Evolutionary conservation across 1,140 invertebrate genomes (phyloP).

Genomic region (Cydia splendana): DNA sequence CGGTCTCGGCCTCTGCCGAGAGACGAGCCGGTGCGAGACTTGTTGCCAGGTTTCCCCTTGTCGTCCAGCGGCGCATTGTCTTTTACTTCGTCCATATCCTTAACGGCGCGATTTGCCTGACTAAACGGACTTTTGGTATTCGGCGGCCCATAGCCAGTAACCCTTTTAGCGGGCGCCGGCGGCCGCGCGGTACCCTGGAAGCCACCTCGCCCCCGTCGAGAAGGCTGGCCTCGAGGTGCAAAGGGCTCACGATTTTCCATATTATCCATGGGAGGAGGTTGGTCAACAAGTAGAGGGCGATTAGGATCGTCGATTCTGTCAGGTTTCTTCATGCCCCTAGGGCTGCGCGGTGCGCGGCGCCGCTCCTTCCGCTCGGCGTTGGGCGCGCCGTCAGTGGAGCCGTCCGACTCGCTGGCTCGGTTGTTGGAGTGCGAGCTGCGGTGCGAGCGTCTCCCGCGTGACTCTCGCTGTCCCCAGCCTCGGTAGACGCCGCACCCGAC

Average conservation of each 20-base stretch:
- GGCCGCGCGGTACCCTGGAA: conserved; percentile 79
- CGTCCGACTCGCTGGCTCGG: conserved; percentile 74
- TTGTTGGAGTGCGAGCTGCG: conserved; percentile 73
- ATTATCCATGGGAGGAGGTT: conserved; percentile 47
- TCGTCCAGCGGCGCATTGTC: conserved; percentile 70
- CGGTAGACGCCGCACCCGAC: conserved; percentile 71
- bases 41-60: conserved; percentile 80
- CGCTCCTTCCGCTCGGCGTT: conserved; percentile 69
- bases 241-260: conserved; percentile 81
- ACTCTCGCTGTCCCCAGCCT: conserved; percentile 70
- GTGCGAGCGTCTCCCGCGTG: conserved; percentile 68
- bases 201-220: conserved; percentile 86
- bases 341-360: conserved; percentile 65
- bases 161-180: conserved; percentile 80
- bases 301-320: conserved; percentile 62
- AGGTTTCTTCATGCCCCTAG: conserved; percentile 63
- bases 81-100: conserved; percentile 70
- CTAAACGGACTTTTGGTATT: conserved; percentile 88
- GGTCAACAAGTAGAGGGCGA: conserved; percentile 47
- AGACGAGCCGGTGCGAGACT: conserved; percentile 85
- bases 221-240: conserved; percentile 90
- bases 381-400: conserved; percentile 65
- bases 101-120: conserved; percentile 79
- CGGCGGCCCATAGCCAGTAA: conserved; percentile 87
- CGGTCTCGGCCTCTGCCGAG: conserved; percentile 81